These are phyloP conservation scores for Pachyuromys duprasi DNA, from an alignment of 2,797 vertebrate genomes.

Conservation along the genomic window DNA sequence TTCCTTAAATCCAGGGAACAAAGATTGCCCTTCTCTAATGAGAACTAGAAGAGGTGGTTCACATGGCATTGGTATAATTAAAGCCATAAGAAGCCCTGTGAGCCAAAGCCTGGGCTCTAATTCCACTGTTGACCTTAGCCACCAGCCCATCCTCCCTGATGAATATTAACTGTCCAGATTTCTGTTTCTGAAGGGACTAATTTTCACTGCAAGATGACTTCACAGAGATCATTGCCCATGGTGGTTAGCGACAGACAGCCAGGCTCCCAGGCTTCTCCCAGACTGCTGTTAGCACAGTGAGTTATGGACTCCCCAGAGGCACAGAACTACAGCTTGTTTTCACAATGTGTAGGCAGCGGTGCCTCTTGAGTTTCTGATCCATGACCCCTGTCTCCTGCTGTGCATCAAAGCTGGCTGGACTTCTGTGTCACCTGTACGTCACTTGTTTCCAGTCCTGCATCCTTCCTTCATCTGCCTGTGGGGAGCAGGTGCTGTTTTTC, in stretches of 20 bases:
- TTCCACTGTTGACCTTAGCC: not conserved
- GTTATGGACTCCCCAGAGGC: not conserved
- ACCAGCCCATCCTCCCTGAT: not conserved
- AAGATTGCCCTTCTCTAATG: not conserved
- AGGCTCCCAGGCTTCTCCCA: not conserved
- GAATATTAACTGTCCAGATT: not conserved
- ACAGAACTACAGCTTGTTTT: not conserved
- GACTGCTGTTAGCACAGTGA: not conserved
- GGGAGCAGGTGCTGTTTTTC: rapidly evolving
- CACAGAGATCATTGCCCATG: not conserved
- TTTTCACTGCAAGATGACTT: conserved; percentile 2
- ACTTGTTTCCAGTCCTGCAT: rapidly evolving
- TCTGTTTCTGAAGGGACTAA: conserved; percentile 10
- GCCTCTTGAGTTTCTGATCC: not conserved
- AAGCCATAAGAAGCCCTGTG: not conserved
- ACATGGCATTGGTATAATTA: not conserved
- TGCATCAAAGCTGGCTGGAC: not conserved
- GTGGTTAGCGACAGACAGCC: not conserved
- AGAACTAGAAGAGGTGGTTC: conserved; percentile 45
- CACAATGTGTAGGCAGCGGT: not conserved
- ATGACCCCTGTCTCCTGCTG: not conserved
- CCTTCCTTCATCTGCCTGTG: not conserved
- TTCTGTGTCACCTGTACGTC: too few relatives aligned
- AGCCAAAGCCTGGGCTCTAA: not conserved
- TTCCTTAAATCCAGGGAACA: conserved; percentile 47